Conservation (phyloP, 2,113 vertebrate genomes). For the Osmerus eperlanus region DNA sequence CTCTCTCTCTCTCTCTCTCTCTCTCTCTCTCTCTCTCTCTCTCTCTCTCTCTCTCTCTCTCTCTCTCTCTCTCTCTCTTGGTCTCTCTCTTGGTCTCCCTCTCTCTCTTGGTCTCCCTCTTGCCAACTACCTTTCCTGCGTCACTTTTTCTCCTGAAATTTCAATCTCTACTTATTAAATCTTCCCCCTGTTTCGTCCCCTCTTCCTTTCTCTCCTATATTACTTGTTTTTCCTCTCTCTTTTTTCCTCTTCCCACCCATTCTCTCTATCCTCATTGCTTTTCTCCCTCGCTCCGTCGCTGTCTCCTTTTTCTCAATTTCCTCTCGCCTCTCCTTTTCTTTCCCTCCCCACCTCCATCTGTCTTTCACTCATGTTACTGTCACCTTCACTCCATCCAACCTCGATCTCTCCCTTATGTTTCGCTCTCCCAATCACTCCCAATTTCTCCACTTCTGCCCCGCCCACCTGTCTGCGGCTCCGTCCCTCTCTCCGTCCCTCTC, state of each 20-base stretch:
- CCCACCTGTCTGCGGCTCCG: neutral
- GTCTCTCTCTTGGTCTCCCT: constrained; percentile 10
- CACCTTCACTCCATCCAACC: neutral
- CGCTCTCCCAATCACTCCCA: too few species aligned
- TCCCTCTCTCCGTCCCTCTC: neutral
- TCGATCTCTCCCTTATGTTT: too few species aligned
- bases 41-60: neutral
- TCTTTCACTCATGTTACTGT: neutral
- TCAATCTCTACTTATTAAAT: neutral
- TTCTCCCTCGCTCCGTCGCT: neutral
- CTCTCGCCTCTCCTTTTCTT: neutral
- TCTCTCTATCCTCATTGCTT: neutral
- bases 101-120: neutral
- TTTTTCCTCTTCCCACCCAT: neutral
- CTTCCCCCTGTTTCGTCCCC: neutral
- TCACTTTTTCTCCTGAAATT: neutral
- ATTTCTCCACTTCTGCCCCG: too few species aligned
- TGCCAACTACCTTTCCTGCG: too few species aligned
- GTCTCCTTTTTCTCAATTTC: neutral
- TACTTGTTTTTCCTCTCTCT: neutral
- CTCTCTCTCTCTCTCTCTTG: neutral
- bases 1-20: neutral
- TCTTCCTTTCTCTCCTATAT: neutral
- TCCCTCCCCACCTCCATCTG: neutral
- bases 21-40: neutral